Percentiles rank a stretch among this genome's conserved stretches.
Conservation (phyloP, 2,797 vertebrate genomes). For the Pseudomugil gertrudae region DNA sequence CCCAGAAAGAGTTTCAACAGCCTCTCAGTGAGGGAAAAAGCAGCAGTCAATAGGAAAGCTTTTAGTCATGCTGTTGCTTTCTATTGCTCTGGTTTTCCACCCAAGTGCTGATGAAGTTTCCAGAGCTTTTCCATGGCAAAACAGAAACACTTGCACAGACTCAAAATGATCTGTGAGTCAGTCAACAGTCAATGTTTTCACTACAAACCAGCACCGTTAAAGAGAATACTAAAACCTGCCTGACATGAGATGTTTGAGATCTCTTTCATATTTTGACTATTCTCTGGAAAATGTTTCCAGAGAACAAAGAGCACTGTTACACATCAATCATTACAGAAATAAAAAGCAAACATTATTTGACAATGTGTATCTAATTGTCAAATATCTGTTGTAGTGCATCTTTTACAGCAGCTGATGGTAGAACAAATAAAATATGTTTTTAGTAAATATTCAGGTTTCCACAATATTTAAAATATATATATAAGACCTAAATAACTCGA, state of each 20-base stretch:
- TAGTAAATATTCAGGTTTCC: too few species aligned
- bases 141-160: constrained; percentile 16
- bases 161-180: constrained; percentile 14
- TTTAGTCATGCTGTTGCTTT: constrained; percentile 49
- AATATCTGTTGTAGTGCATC: too few species aligned
- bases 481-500: background rate
- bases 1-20: constrained; percentile 43
- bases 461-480: too few species aligned
- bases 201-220: background rate
- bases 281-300: background rate
- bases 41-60: constrained; percentile 36
- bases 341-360: too few species aligned
- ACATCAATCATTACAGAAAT: background rate
- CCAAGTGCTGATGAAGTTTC: constrained; percentile 26
- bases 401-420: too few species aligned
- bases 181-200: constrained; percentile 8
- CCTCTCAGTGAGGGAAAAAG: constrained; percentile 12
- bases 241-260: background rate
- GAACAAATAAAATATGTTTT: too few species aligned
- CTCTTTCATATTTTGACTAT: too few species aligned
- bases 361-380: too few species aligned
- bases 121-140: constrained; percentile 32
- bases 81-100: constrained; percentile 47
- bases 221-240: constrained; percentile 6
- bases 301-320: background rate